Conservation (phyloP, 2,113 vertebrate species). For the Actenoides hombroni region DNA sequence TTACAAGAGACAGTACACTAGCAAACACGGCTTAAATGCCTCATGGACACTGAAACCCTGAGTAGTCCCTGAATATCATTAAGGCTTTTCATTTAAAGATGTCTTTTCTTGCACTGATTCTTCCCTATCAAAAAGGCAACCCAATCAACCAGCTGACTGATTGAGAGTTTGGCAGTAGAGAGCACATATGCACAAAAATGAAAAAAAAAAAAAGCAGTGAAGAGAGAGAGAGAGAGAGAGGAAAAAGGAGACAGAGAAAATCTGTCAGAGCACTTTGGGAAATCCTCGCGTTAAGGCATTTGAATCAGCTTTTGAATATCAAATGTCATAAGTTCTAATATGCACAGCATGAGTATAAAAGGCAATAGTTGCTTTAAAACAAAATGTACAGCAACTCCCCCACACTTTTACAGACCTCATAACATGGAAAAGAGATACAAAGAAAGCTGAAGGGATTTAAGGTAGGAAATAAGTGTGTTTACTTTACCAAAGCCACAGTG, state of each 20-base stretch:
- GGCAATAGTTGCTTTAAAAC: not conserved
- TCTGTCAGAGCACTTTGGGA: not conserved
- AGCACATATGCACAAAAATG: not conserved
- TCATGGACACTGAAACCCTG: not conserved
- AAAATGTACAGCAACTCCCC: not conserved
- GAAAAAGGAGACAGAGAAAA: not conserved
- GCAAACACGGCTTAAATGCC: not conserved
- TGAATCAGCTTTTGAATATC: not conserved
- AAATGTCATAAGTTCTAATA: not conserved
- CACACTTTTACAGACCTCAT: not conserved
- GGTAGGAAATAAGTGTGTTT: not conserved
- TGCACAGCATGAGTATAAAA: not conserved
- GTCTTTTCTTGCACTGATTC: not conserved
- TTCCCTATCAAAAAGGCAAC: not conserved
- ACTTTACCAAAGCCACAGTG: not conserved
- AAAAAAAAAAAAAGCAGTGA: not conserved
- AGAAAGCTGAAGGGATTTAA: not conserved
- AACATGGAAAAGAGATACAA: not conserved
- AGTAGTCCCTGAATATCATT: not conserved
- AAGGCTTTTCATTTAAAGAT: not conserved
- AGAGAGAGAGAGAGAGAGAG: not conserved
- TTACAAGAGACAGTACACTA: not conserved
- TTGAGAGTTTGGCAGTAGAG: constrained; percentile 2
- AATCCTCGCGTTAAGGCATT: not conserved
- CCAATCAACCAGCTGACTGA: not conserved